Percentiles rank a stretch among this genome's conserved stretches.
phyloP scores from a whole-genome alignment of 2,113 vertebrate genomes.

The Hylia prasina region DNA sequence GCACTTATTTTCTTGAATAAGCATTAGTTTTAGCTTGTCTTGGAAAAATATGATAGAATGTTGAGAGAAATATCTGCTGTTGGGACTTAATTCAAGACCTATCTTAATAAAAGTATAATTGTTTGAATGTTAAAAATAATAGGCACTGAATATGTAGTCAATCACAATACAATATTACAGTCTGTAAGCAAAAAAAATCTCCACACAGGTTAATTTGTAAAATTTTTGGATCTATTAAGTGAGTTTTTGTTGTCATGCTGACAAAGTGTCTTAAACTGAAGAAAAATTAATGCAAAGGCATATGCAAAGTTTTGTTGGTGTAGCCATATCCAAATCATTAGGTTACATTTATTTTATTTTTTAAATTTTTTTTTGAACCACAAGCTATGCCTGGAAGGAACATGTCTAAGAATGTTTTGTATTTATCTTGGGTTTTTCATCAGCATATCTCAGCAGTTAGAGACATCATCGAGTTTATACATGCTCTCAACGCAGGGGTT shows the following conservation, averaged over 20 bases:
- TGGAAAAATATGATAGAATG: neutral
- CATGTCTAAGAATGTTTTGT: neutral
- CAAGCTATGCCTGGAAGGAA: neutral
- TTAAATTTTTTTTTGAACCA: neutral
- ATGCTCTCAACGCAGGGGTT: neutral
- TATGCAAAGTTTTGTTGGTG: neutral
- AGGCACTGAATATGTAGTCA: neutral
- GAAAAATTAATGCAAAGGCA: neutral
- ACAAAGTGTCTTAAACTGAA: neutral
- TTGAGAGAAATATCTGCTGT: neutral
- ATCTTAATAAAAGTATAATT: neutral
- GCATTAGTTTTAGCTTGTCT: neutral
- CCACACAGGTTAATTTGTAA: neutral
- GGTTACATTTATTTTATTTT: neutral
- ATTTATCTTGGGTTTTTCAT: conserved; percentile 11
- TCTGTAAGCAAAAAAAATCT: neutral
- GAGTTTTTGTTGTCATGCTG: neutral
- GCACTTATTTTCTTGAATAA: neutral
- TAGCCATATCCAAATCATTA: neutral
- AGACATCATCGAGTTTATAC: neutral
- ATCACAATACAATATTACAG: neutral
- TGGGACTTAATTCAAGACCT: neutral
- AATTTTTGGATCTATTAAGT: neutral
- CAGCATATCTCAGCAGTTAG: neutral
- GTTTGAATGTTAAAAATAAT: neutral